These are phyloP conservation scores for Melanotaenia maccullochi DNA, from an alignment of 2,797 vertebrate species.

Conservation along the genomic window DNA sequence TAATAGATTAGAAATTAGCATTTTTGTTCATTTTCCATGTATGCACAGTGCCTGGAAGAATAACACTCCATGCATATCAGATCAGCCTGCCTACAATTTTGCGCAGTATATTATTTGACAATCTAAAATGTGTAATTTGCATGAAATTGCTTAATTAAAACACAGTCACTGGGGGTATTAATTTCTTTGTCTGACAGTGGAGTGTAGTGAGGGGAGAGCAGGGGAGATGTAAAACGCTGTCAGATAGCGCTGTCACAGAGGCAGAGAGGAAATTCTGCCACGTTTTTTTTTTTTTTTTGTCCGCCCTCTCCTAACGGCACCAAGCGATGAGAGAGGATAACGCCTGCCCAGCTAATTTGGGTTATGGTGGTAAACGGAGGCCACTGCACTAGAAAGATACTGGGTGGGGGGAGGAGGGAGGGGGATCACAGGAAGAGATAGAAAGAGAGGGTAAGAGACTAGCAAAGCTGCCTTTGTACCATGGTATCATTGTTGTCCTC, in stretches of 20 bases:
- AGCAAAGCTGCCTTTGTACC: conserved; percentile 69
- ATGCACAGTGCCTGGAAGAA: conserved; percentile 99
- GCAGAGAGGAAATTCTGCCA: conserved; percentile 86
- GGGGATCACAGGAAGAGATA: conserved; percentile 55
- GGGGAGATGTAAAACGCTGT: conserved; percentile 98
- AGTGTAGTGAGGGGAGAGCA: conserved; percentile 94
- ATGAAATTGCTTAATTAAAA: conserved; percentile 99
- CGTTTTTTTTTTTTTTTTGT: conserved; percentile 15
- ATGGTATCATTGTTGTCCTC: conserved; percentile 67
- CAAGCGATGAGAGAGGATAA: conserved; percentile 86
- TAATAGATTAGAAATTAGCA: conserved; percentile 99
- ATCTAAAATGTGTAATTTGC: conserved; percentile 99
- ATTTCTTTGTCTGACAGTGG: conserved; percentile 99
- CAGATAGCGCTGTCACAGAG: conserved; percentile 97
- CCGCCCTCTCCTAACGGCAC: conserved; percentile 43
- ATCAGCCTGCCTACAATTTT: conserved; percentile 99
- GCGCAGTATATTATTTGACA: conserved; percentile 99
- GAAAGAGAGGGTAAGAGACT: conserved; percentile 38
- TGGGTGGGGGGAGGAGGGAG: conserved; percentile 46
- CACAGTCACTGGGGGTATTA: conserved; percentile 99
- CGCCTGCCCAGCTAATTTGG: conserved; percentile 92
- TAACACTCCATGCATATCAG: conserved; percentile 99
- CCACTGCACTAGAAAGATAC: conserved; percentile 80
- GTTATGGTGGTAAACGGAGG: conserved; percentile 90
- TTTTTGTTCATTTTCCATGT: conserved; percentile 99